Evolutionary conservation across 1,140 invertebrate genomes (phyloP).

Genomic region (Drosophila parabipectinata): DNA sequence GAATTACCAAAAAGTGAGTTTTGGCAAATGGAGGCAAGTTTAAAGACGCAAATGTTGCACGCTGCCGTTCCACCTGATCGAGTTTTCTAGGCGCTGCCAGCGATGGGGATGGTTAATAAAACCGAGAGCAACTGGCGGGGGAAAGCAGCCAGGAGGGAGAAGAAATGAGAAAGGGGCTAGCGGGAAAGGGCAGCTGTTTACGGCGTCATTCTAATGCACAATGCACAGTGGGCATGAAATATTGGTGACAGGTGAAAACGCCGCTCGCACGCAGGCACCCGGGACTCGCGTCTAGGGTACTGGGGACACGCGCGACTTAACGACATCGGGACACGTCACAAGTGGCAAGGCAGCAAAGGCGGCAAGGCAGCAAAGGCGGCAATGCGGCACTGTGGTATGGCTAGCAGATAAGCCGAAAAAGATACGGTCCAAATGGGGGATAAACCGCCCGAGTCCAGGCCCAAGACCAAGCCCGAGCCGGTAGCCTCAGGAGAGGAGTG

Average conservation of each 20-base stretch:
- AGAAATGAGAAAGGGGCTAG: constrained; percentile 13
- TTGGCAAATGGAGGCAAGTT: constrained; percentile 13
- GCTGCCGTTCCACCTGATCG: constrained; percentile 72
- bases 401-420: constrained; percentile 40
- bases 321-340: constrained; percentile 60
- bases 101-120: constrained; percentile 30
- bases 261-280: constrained; percentile 24
- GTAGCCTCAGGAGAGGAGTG: not conserved
- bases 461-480: not conserved
- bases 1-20: not conserved
- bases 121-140: constrained; percentile 22
- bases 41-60: constrained; percentile 62
- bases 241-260: constrained; percentile 79
- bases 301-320: constrained; percentile 60
- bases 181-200: constrained; percentile 59
- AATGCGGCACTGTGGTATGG: not conserved
- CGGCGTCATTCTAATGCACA: constrained; percentile 68
- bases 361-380: not conserved
- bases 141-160: constrained; percentile 21
- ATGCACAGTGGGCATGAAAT: constrained; percentile 79
- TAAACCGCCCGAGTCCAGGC: constrained; percentile 8
- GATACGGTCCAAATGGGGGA: constrained; percentile 37
- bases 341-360: not conserved
- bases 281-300: not conserved
- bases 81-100: constrained; percentile 52